Evolutionary conservation across 2,797 vertebrate species (phyloP).

Genomic region (Rhincodon typus): DNA sequence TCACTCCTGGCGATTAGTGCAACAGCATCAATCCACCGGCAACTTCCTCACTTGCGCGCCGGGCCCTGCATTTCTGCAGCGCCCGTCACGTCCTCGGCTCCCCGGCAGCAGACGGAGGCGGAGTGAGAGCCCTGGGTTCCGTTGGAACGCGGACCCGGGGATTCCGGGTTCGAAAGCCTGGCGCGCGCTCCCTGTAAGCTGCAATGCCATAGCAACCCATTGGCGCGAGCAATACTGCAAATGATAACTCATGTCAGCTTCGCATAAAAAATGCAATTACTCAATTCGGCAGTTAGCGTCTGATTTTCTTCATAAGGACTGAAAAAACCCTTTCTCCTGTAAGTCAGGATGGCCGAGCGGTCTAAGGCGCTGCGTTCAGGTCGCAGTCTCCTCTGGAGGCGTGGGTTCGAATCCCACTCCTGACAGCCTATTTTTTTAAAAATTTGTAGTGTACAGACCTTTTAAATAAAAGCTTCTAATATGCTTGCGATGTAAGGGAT

Average conservation of each 20-base stretch:
- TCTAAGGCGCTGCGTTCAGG: constrained; percentile 38
- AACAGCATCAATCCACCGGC: neutral
- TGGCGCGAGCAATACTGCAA: neutral
- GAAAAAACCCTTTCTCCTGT: rapidly evolving
- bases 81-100: neutral
- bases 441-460: too few relatives aligned
- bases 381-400: constrained; percentile 38
- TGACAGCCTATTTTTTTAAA: neutral
- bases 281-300: too few relatives aligned
- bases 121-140: neutral
- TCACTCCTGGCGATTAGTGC: too few relatives aligned
- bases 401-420: constrained; percentile 38
- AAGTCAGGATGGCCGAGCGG: constrained; percentile 36
- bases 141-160: neutral
- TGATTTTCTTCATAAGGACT: neutral
- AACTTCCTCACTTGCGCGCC: neutral
- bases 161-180: neutral
- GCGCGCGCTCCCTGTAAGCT: too few relatives aligned
- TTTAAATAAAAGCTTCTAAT: too few relatives aligned
- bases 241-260: too few relatives aligned
- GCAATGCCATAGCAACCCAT: neutral
- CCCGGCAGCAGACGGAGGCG: neutral
- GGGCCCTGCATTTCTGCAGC: neutral
- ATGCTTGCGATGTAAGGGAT: neutral
- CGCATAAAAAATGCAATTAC: too few relatives aligned